These are phyloP conservation scores for Hylaeus volcanicus DNA, from an alignment of 1,140 invertebrate species.

Conservation along the genomic window DNA sequence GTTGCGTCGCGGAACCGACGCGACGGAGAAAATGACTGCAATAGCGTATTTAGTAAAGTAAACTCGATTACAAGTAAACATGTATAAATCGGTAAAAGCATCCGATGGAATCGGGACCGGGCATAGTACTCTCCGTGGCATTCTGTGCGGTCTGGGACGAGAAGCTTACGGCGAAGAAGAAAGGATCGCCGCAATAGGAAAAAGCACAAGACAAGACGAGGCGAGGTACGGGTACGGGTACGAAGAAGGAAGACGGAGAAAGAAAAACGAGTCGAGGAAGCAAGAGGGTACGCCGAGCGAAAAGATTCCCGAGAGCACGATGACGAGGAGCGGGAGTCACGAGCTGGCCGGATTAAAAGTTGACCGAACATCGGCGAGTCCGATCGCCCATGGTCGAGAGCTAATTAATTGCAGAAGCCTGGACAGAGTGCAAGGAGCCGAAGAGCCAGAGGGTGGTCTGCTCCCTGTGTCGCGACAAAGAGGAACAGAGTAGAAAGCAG, in stretches of 20 bases:
- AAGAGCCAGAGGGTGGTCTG: not conserved
- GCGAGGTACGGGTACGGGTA: no score
- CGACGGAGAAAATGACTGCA: no score
- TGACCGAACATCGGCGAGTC: slow-evolving; percentile 71
- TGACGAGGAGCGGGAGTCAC: slow-evolving; percentile 67
- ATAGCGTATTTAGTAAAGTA: no score
- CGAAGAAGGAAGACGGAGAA: not conserved
- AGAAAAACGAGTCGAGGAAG: not conserved
- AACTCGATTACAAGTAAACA: no score
- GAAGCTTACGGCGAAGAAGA: slow-evolving; percentile 4
- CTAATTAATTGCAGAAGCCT: slow-evolving; percentile 76
- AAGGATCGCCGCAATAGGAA: not conserved
- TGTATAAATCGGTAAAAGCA: no score
- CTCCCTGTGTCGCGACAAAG: no score
- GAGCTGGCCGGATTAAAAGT: slow-evolving; percentile 73
- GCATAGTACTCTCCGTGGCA: slow-evolving; percentile 38
- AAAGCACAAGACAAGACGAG: not conserved
- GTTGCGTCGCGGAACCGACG: no score
- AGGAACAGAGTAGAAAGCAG: not conserved
- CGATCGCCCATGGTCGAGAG: slow-evolving; percentile 66
- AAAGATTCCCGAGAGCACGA: slow-evolving; percentile 22
- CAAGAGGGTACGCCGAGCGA: not conserved
- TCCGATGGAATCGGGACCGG: no score
- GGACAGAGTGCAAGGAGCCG: slow-evolving; percentile 43
- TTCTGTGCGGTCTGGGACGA: not conserved